Conservation (phyloP, 92 coral and sea anemone genomes). For the Parazoanthus swiftii region DNA sequence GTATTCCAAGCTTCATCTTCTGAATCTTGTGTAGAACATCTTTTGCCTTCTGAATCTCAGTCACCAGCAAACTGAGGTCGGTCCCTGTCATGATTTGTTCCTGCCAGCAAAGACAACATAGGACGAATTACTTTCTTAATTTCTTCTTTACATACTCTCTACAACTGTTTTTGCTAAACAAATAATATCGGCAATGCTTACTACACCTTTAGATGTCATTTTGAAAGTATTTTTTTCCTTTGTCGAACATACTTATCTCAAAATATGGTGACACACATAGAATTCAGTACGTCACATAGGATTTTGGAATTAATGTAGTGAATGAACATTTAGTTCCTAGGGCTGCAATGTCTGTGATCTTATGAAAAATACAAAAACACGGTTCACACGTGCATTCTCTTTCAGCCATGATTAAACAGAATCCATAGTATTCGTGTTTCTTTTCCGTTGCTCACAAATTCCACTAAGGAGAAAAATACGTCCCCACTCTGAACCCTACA, state of each 20-base stretch:
- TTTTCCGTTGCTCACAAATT: background rate
- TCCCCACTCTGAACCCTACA: background rate
- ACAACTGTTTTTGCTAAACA: too few relatives aligned
- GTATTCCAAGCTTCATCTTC: constrained; percentile 74
- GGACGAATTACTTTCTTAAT: background rate
- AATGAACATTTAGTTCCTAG: background rate
- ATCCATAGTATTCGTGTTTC: background rate
- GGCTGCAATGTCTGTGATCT: too few relatives aligned
- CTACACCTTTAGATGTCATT: background rate
- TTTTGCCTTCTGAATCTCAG: constrained; percentile 81
- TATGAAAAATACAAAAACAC: too few relatives aligned
- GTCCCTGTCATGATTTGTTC: constrained; percentile 95
- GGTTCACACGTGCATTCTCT: too few relatives aligned
- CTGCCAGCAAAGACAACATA: constrained; percentile 35
- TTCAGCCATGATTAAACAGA: too few relatives aligned
- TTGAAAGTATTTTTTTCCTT: too few relatives aligned
- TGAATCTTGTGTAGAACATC: constrained; percentile 70
- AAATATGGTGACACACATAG: background rate
- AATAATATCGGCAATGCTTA: too few relatives aligned
- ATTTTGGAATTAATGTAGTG: background rate
- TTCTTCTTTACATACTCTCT: background rate
- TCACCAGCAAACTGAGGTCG: constrained; percentile 77
- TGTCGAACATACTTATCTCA: background rate
- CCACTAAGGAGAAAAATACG: background rate
- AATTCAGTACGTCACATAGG: background rate